Conservation (phyloP, 2,113 vertebrate genomes). For the Odontophorus gujanensis region DNA sequence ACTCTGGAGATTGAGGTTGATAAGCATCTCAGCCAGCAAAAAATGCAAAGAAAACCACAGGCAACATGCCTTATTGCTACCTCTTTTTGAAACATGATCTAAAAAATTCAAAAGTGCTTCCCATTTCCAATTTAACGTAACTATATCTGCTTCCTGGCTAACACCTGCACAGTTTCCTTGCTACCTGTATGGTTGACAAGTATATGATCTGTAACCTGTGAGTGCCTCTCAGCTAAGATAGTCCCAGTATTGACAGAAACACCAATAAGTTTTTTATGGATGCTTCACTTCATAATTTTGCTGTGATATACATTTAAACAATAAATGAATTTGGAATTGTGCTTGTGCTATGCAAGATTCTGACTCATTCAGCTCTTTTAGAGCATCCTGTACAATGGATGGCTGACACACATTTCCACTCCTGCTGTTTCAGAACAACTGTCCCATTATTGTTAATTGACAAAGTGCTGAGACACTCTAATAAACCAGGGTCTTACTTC, state of each 20-base stretch:
- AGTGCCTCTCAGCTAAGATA: not conserved
- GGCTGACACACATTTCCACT: not conserved
- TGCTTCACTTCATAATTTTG: not conserved
- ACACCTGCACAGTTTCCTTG: not conserved
- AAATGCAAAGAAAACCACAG: not conserved
- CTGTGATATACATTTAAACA: not conserved
- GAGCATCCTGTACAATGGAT: not conserved
- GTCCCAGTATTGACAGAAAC: not conserved
- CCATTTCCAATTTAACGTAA: not conserved
- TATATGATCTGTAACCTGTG: not conserved
- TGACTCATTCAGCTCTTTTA: not conserved
- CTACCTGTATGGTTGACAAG: not conserved
- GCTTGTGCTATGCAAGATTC: not conserved
- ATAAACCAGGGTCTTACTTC: not conserved
- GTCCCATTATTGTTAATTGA: fast-evolving
- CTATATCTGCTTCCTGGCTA: not conserved
- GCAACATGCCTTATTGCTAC: not conserved
- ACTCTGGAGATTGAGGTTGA: not conserved
- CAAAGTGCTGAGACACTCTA: not conserved
- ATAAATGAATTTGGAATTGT: not conserved
- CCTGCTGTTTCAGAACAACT: not conserved
- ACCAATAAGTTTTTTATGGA: not conserved
- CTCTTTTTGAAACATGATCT: not conserved
- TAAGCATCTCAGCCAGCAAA: not conserved
- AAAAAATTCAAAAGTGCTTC: not conserved